Base-by-base conservation (phyloP, 1,140 invertebrate species). In the Cylas formicarius region DNA sequence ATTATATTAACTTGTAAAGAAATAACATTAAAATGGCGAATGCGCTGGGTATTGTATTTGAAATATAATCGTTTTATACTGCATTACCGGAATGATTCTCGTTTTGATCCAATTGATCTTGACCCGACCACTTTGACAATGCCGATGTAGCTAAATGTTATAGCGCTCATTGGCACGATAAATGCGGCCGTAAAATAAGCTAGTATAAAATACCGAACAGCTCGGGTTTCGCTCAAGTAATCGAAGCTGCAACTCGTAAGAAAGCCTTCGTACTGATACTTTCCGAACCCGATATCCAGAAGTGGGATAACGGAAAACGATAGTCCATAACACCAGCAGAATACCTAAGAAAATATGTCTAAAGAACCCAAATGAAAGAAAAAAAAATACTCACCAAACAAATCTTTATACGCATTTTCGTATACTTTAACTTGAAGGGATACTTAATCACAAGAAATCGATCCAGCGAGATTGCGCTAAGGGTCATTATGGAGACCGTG, bases 171-270 rank as follows among this genome's bases (percentile, higher is more conserved):
- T 0, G 86, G 86, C 2, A 80, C 51, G 1, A 78, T 65, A 73
- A 77, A 85, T 9, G 80, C 81, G 0, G 75, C 80, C 6, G 76
- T 66, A 50, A 81, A 83, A 55, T 81, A 83, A 5, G 69, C 53
- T 5, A 82, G 74, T 45, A 85, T 83, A 51, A 81, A 82, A 17
- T 70, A 69, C 36, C 73, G 72, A 0, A 72, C 72, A 2, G 61
- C 58, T 1, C 57, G 48, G 49, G 75, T 70, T 21, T 75, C 70
- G 4, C 76, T 76, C 2, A 89, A 66, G 55, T 88, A 89, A 58
- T 88, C 84, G 51, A 84, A 89, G 46, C 82, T 85, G 66, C 85
- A 90, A 50, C 80, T 84, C 4, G 83, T 86, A 32, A 87, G 66
- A 47, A 77, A 85, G 4, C 82, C 83, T 66, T 88, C 85, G 2